Evolutionary conservation across 2,797 vertebrate species (phyloP), one percentile per base, ranked within the genome.

Genomic region (Amphiprion clarkii): DNA sequence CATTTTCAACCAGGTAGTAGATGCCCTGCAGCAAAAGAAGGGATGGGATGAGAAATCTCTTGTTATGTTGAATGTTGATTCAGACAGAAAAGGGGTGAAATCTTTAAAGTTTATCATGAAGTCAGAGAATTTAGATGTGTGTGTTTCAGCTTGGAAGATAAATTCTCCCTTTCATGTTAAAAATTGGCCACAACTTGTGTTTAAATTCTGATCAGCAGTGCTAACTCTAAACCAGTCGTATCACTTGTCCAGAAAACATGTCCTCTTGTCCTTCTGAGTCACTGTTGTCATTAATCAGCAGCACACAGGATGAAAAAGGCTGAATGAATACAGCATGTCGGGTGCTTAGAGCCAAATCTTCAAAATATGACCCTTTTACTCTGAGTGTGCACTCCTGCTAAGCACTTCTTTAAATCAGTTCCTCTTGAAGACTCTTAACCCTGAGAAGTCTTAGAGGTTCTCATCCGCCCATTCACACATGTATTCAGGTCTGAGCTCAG

Each of bases 1-100:
- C 59, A 5, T 96, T 94, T 33, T 97, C 95, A 0, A 62, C 93
- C 82, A 99, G 90, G 74, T 97, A 97, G 54, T 94, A 88, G 69
- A 98, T 90, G 0, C 97, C 97, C 97, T 98, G 84, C 1, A 69
- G 54, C n/a, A 54, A 40, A 39, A 14, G 33, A 1, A 21, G 2
- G 5, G 2, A 25, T 3, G 6, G 3, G 11, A n/a, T 33, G 21
- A 39, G 42, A 16, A 51, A 12, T 42, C 9, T 36, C 2, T 54
- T 29, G 25, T 42, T 25, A 19, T 46, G 16, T 8, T 19, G 13
- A 46, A 19, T 49, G 48, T 4, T 21, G 19, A n/a, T 49, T 49
- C 8, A n/a, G 16, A 19, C 46, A 17, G 16, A 19, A 16, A n/a
- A n/a, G 4, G 19, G 3, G 12, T 7, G 44, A 17, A 19, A 46